A percentile compares a stretch with the other conserved stretches of the same genome.
These are phyloP conservation scores for Rostratula benghalensis DNA, from an alignment of 2,113 vertebrate species.

Conservation along the genomic window DNA sequence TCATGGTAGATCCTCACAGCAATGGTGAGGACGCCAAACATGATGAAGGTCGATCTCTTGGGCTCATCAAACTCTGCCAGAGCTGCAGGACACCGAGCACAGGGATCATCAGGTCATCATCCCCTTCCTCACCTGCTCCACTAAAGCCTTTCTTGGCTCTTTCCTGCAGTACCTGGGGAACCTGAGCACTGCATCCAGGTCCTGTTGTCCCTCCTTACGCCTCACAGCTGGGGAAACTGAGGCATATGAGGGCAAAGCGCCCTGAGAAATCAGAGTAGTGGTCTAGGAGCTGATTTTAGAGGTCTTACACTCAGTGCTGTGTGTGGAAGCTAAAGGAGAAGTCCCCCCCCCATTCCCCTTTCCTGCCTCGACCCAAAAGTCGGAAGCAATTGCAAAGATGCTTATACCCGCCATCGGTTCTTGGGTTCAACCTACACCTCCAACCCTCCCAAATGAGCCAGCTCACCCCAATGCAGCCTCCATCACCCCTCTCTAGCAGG, in stretches of 20 bases:
- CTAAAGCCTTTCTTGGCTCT: not conserved
- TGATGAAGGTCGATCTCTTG: slow-evolving; percentile 86
- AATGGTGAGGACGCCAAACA: slow-evolving; percentile 91
- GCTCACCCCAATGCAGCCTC: not conserved
- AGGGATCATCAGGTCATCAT: not conserved
- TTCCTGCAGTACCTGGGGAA: not conserved
- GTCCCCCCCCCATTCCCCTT: not conserved
- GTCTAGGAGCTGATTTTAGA: not conserved
- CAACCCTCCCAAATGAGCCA: not conserved
- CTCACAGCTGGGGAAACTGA: not conserved
- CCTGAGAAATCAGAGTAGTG: not conserved
- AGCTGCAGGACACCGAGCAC: slow-evolving; percentile 66
- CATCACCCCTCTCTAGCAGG: not conserved
- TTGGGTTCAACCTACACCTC: not conserved
- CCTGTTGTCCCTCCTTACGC: not conserved
- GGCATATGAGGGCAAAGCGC: fast-evolving
- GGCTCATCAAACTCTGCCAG: slow-evolving; percentile 96
- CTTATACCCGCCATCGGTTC: not conserved
- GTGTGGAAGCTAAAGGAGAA: not conserved
- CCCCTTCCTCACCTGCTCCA: not conserved
- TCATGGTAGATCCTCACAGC: slow-evolving; percentile 92
- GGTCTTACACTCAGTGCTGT: not conserved
- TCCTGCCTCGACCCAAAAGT: not conserved
- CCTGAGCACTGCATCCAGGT: fast-evolving
- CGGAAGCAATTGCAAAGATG: fast-evolving